These are phyloP conservation scores for Cricetomys ansorgei DNA, from an alignment of 2,113 vertebrate species.

Conservation along the genomic window DNA sequence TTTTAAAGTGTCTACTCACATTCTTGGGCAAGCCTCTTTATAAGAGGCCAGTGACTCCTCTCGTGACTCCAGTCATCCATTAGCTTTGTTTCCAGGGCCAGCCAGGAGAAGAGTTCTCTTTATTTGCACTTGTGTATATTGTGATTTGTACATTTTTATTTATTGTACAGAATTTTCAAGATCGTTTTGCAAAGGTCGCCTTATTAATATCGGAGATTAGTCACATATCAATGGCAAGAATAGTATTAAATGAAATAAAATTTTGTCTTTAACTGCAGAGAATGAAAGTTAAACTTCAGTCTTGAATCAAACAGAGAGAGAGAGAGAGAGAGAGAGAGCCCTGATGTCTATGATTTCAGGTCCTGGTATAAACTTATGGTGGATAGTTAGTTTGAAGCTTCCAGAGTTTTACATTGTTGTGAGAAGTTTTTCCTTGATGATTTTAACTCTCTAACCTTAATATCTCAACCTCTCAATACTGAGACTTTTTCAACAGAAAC, in stretches of 20 bases:
- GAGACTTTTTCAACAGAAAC: not conserved
- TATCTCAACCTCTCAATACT: not conserved
- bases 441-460: conserved; percentile 8
- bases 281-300: conserved; percentile 31
- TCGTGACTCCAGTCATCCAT: not conserved
- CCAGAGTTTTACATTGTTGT: not conserved
- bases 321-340: not conserved
- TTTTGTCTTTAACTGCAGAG: not conserved
- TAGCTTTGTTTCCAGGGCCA: not conserved
- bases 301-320: not conserved
- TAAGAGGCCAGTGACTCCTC: not conserved
- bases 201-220: not conserved
- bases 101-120: not conserved
- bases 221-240: not conserved
- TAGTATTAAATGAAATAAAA: conserved; percentile 34
- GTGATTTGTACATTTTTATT: not conserved
- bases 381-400: not conserved
- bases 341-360: not conserved
- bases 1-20: not conserved
- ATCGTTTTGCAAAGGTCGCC: not conserved
- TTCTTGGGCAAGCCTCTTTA: not conserved
- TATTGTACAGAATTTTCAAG: not conserved
- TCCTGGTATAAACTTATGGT: not conserved
- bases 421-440: not conserved
- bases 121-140: not conserved